phyloP scores from a whole-genome alignment of 2,797 vertebrate genomes.

The Hypotaenidia philippensis region DNA sequence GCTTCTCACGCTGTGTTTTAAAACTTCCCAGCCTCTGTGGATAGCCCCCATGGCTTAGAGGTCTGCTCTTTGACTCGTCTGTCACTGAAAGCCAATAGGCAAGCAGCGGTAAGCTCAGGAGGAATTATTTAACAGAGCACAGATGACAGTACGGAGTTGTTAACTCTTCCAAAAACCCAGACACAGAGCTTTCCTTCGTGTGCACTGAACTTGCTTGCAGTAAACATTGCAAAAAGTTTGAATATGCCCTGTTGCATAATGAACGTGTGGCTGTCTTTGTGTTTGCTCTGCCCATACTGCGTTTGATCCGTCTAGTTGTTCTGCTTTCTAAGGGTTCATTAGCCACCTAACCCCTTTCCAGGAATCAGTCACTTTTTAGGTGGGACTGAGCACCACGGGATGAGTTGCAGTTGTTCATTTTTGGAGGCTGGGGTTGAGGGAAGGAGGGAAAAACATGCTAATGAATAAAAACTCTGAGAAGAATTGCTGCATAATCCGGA shows the following conservation, averaged over 20 bases:
- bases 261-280: rapidly evolving
- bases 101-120: background rate
- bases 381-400: background rate
- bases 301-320: background rate
- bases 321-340: background rate
- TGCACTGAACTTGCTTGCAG: background rate
- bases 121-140: background rate
- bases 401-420: background rate
- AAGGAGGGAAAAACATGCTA: background rate
- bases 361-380: background rate
- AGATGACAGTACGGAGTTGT: background rate
- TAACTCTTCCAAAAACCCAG: background rate
- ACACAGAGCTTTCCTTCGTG: background rate
- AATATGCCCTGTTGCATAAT: background rate
- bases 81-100: background rate
- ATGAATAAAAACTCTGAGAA: background rate
- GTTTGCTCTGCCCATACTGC: background rate
- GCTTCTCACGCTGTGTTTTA: background rate
- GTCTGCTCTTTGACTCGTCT: background rate
- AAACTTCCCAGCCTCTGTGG: background rate
- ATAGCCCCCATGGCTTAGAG: background rate
- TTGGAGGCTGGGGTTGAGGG: background rate
- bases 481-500: background rate
- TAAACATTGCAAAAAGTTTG: background rate
- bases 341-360: background rate